Evolutionary conservation across 2,113 vertebrate species (phyloP).

Genomic region (Onychostruthus taczanowskii): DNA sequence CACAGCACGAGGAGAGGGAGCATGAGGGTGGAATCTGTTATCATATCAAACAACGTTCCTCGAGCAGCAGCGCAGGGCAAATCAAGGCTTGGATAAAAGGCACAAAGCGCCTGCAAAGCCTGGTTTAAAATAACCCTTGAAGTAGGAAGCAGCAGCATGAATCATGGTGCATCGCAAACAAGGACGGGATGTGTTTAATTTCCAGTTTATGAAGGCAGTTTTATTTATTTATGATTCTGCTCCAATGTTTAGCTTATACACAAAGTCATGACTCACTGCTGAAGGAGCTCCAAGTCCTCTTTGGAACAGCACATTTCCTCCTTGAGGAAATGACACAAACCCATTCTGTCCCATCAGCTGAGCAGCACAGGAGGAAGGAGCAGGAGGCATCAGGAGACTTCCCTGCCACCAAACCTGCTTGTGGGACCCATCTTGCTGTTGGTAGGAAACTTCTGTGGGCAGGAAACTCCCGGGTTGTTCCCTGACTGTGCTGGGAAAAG

Average conservation of each 20-base stretch:
- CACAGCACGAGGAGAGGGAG: neutral
- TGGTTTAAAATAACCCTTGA: neutral
- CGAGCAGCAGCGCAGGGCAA: neutral
- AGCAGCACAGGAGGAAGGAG: neutral
- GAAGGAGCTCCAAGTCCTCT: slow-evolving; percentile 22
- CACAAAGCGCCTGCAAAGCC: neutral
- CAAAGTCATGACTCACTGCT: slow-evolving; percentile 50
- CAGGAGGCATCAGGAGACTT: neutral
- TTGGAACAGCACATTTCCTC: slow-evolving; percentile 38
- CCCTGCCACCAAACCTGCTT: neutral
- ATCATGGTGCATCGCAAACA: neutral
- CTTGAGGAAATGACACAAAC: slow-evolving; percentile 15
- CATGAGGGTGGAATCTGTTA: neutral
- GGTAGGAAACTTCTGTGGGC: neutral
- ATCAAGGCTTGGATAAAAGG: neutral
- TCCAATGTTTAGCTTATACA: slow-evolving; percentile 42
- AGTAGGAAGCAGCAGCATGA: slow-evolving; percentile 21
- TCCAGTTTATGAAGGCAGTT: slow-evolving; percentile 41
- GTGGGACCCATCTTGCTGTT: neutral
- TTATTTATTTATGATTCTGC: slow-evolving; percentile 62
- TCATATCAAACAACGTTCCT: neutral
- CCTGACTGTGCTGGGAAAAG: neutral
- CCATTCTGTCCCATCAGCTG: neutral
- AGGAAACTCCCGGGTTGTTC: neutral
- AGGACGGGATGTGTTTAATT: slow-evolving; percentile 42